phyloP scores from a whole-genome alignment of 2,888 invertebrate genomes.

The Pseudolycoriella hygida region DNA sequence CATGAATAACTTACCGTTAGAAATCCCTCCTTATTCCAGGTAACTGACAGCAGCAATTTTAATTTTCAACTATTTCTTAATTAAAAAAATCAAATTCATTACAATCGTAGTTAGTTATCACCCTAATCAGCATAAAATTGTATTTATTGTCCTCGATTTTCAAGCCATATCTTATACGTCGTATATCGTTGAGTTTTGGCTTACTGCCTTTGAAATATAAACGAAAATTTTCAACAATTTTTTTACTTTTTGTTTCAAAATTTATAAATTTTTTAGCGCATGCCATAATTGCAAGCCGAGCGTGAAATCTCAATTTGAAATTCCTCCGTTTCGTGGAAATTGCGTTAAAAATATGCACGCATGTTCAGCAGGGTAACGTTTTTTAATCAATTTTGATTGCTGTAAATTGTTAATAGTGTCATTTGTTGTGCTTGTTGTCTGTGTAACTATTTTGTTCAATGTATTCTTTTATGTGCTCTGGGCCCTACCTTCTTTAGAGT shows the following conservation, averaged over 20 bases:
- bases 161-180: no score
- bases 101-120: no score
- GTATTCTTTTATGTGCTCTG: not conserved
- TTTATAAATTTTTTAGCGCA: constrained; percentile 31
- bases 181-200: no score
- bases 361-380: constrained; percentile 23
- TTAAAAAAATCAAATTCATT: no score
- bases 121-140: no score
- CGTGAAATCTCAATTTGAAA: constrained; percentile 25
- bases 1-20: constrained; percentile 21
- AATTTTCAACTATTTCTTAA: not conserved
- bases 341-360: constrained; percentile 20
- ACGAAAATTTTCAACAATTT: constrained; percentile 18
- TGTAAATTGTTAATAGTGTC: not conserved
- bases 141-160: no score
- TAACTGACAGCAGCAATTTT: constrained; percentile 9
- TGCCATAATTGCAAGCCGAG: constrained; percentile 28
- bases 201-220: no score
- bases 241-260: constrained; percentile 1
- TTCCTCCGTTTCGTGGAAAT: constrained; percentile 25
- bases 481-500: no score
- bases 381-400: not conserved
- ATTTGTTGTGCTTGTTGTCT: no score
- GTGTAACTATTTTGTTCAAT: not conserved
- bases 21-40: constrained; percentile 16